Conservation (phyloP, 2,797 vertebrate species). For the Halcyon badia region DNA sequence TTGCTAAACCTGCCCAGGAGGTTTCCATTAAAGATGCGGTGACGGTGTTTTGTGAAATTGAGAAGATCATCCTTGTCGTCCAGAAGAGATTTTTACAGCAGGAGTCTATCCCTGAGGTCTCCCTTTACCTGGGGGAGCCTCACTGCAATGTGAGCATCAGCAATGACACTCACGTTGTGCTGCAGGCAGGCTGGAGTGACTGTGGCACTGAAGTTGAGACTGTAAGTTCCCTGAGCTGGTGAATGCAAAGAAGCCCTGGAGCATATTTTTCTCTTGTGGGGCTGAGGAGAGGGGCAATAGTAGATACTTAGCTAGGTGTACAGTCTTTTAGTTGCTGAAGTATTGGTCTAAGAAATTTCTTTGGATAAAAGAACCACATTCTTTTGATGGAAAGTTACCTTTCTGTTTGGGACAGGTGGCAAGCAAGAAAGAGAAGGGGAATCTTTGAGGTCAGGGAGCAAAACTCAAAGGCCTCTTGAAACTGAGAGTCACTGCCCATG, state of each 20-base stretch:
- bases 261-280: background rate
- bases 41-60: conserved; percentile 81
- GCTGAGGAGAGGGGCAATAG: background rate
- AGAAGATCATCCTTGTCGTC: conserved; percentile 81
- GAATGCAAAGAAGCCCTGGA: background rate
- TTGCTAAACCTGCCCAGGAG: background rate
- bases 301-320: background rate
- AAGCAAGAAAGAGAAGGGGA: background rate
- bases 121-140: conserved; percentile 85
- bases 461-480: background rate
- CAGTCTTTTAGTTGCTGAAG: background rate
- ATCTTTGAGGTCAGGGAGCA: background rate
- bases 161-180: conserved; percentile 82
- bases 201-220: conserved; percentile 81
- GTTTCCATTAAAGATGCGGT: conserved; percentile 47
- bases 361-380: background rate
- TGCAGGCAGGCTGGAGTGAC: conserved; percentile 83
- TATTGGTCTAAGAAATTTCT: background rate
- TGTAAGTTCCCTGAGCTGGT: conserved; percentile 73
- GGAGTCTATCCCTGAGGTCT: conserved; percentile 75
- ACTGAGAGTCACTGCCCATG: background rate
- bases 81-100: conserved; percentile 80
- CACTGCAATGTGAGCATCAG: conserved; percentile 80
- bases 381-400: background rate
- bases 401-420: background rate